Percentiles rank a stretch among this genome's conserved stretches.
Conservation (phyloP, 1,140 invertebrate species). For the Platyscapa corneri region DNA sequence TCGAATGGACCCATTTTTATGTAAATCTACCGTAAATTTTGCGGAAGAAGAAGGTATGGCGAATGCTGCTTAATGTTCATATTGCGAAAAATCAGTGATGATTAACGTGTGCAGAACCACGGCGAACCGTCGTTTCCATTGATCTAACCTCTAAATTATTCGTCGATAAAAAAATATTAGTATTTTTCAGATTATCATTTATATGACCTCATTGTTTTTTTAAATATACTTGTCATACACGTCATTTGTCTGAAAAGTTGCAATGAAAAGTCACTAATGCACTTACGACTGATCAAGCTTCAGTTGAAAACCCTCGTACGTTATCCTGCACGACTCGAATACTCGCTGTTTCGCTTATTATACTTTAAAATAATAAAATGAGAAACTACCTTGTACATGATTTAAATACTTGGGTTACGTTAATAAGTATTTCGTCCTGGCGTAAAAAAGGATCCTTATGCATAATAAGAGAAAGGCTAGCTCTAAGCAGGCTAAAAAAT, state of each 20-base stretch:
- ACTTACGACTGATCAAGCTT: neutral
- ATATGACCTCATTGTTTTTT: neutral
- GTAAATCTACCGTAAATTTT: neutral
- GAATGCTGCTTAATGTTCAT: neutral
- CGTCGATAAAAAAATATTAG: neutral
- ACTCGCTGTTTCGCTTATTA: neutral
- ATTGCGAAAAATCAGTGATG: neutral
- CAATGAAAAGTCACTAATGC: neutral
- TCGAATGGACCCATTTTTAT: neutral
- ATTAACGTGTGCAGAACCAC: neutral
- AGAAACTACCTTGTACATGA: neutral
- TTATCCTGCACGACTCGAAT: neutral
- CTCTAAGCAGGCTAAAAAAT: neutral
- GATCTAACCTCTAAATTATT: conserved; percentile 34
- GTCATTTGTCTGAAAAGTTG: neutral
- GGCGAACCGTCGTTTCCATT: neutral
- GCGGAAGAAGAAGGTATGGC: neutral
- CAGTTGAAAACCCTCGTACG: neutral
- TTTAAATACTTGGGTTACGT: neutral
- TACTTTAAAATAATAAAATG: neutral
- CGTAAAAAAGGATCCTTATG: neutral
- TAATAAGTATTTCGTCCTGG: neutral
- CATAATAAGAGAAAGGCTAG: neutral
- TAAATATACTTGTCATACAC: neutral
- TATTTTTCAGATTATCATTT: neutral